Conservation (phyloP, 2,113 vertebrate genomes). For the Perca schrenkii region DNA sequence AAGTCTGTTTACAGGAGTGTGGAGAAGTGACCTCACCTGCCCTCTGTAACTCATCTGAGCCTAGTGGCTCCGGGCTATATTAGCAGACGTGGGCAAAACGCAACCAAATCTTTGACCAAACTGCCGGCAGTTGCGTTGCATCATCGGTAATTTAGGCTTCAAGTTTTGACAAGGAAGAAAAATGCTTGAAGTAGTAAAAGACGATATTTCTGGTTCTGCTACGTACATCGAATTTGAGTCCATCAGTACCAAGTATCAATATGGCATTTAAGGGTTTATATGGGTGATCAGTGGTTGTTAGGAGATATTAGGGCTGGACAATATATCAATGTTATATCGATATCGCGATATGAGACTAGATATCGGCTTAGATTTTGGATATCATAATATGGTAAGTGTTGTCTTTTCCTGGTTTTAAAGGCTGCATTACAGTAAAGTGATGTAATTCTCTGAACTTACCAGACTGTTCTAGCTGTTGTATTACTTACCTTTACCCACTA, state of each 20-base stretch:
- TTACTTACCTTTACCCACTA: too few species aligned
- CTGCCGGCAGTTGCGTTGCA: background rate
- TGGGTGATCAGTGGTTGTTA: too few species aligned
- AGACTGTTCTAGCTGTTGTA: too few species aligned
- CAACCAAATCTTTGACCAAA: background rate
- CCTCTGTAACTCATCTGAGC: background rate
- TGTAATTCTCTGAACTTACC: too few species aligned
- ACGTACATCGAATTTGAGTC: background rate
- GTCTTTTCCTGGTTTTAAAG: too few species aligned
- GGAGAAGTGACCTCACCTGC: background rate
- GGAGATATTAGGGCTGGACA: background rate
- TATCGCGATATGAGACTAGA: too few species aligned
- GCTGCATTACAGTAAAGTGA: too few species aligned
- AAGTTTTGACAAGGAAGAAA: background rate
- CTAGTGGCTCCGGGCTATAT: background rate
- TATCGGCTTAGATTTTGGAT: too few species aligned
- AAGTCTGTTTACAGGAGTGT: background rate
- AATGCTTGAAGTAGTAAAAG: background rate
- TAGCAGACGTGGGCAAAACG: background rate
- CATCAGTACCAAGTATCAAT: background rate
- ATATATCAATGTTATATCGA: too few species aligned
- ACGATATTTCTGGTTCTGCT: background rate
- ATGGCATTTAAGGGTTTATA: background rate
- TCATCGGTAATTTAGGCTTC: background rate
- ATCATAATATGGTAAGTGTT: too few species aligned